phyloP scores from a whole-genome alignment of 2,888 invertebrate species.

The Diachrysia chrysitis region DNA sequence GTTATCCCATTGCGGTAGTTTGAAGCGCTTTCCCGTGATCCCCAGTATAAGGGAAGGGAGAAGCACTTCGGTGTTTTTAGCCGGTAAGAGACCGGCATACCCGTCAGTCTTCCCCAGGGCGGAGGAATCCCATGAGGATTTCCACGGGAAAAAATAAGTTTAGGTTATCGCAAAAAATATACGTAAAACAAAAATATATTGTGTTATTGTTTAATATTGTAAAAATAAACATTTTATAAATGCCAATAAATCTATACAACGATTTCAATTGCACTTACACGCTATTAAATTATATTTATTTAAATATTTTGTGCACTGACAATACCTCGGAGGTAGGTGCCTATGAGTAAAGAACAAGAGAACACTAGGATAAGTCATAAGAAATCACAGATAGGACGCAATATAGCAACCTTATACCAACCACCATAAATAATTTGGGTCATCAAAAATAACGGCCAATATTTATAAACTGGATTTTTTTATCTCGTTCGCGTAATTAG shows the following conservation, averaged over 20 bases:
- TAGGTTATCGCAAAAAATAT: no score
- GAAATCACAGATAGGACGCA: background rate
- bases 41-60: no score
- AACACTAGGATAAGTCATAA: background rate
- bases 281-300: background rate
- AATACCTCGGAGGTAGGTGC: background rate
- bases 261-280: constrained; percentile 32
- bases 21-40: no score
- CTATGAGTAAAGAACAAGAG: background rate
- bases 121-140: no score
- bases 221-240: constrained; percentile 23
- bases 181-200: constrained; percentile 5
- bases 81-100: no score
- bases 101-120: no score
- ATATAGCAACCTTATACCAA: background rate
- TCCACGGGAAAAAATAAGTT: no score
- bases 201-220: constrained; percentile 20
- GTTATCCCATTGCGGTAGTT: no score
- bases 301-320: constrained; percentile 1
- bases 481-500: background rate
- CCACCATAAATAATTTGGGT: background rate
- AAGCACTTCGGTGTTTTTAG: no score
- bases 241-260: constrained; percentile 6
- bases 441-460: background rate
- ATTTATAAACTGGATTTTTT: background rate